Base-by-base conservation (phyloP, 2,888 invertebrate genomes). In the Dyspetes luteomarginatus region DNA sequence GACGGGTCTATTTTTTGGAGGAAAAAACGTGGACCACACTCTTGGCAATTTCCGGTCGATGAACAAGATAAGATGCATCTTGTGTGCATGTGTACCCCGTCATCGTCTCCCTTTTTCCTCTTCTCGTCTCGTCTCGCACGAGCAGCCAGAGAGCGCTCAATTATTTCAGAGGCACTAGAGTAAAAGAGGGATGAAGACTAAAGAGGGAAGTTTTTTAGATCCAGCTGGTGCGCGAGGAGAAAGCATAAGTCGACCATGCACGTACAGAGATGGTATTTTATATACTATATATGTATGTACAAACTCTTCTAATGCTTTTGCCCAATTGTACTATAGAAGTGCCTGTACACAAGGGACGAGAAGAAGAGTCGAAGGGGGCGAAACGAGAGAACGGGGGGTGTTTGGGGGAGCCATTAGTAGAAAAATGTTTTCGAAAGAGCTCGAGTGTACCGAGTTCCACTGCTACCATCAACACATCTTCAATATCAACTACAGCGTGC, bases 401-500 rank as follows among this genome's bases (percentile, higher is more conserved):
- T 67, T 30, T 58, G 87, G 87, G 83, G 86, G 81, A 89, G 87
- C 91, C 91, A 91, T 91, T 91, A 91, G 91, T 90, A 89, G 88
- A 91, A 91, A 91, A 91, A 91, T 91, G 86, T 91, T 91, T 89
- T 90, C 86, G 87, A 89, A 90, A 88, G 90, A 86, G 56, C 65
- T 90, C 87, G 87, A 91, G 89, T 88, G 83, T 78, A 84, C 85
- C 85, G 86, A 84, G 84, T 84, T 73, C 60, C 15, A 9, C 24
- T 69, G 76, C 67, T 72, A 80, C 67, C 68, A 68, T 72, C 76
- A 64, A 60, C 75, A 26, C 65, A 36, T 71, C 71, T 48, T 56
- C 60, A 45, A 43, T 58, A 67, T 76, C 74, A 56, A 69, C 48
- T 17, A 43, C 43, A 9, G 12, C n/a, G 48, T 2, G 50, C 19